These are phyloP conservation scores for Coregonus ussuriensis DNA, from an alignment of 2,797 vertebrate genomes.

Conservation along the genomic window DNA sequence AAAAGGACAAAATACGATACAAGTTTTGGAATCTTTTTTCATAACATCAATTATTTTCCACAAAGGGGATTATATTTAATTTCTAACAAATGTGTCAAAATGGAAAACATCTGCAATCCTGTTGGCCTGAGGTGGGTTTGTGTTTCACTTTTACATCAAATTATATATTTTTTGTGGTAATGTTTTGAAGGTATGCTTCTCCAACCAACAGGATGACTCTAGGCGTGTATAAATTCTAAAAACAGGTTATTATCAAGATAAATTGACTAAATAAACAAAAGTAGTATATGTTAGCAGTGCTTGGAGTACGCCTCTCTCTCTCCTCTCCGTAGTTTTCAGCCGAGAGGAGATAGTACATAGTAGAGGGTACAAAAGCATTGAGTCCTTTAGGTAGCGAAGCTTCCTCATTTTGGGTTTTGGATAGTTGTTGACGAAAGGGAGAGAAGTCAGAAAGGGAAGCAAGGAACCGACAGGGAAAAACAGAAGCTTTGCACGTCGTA, in stretches of 20 bases:
- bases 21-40: conserved; percentile 60
- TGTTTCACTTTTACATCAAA: conserved; percentile 50
- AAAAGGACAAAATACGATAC: conserved; percentile 79
- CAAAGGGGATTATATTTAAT: conserved; percentile 48
- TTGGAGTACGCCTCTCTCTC: conserved; percentile 61
- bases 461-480: conserved; percentile 34
- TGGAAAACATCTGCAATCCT: conserved; percentile 53
- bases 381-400: conserved; percentile 76
- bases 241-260: conserved; percentile 58
- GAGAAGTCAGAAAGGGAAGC: conserved; percentile 27
- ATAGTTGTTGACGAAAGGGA: conserved; percentile 57
- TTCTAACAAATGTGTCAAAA: conserved; percentile 48
- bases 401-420: conserved; percentile 75
- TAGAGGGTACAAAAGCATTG: conserved; percentile 66
- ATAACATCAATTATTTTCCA: conserved; percentile 65
- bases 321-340: conserved; percentile 31
- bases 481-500: conserved; percentile 44
- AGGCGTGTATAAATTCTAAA: conserved; percentile 65
- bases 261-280: conserved; percentile 5
- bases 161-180: conserved; percentile 49
- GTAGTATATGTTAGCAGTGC: conserved; percentile 72
- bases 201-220: conserved; percentile 56
- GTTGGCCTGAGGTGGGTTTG: conserved; percentile 70
- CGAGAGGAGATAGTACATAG: conserved; percentile 33
- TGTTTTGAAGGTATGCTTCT: conserved; percentile 68